Evolutionary conservation across 2,888 invertebrate genomes (phyloP), one percentile per base, ranked within the genome.

Genomic region (Tethea ocularis): DNA sequence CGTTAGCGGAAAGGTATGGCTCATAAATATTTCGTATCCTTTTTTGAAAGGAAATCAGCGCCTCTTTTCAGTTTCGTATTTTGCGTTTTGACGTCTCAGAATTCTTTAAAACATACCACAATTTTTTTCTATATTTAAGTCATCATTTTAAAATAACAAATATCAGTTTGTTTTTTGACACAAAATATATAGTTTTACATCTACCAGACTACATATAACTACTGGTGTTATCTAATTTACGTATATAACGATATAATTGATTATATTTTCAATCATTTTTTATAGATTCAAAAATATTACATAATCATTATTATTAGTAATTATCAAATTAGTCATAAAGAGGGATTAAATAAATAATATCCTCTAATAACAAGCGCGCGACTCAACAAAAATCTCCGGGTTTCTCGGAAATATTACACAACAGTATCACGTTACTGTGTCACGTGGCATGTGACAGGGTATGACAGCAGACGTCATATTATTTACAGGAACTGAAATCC

Each of bases 401-500:
- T 20, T 38, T 56, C 58, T 56, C 57, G 56, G 58, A 58, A 59
- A 61, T 57, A 58, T 57, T 55, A 57, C 57, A 41, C 62, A 57
- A 63, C 58, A 53, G 59, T 60, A 67, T 71, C 67, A 64, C 38
- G 61, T 59, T 60, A 63, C 60, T 38, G 53, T 36, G 38, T 68
- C 61, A 64, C 64, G 59, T 59, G 60, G 57, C 29, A 58, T 56
- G 56, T 57, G 63, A 59, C 62, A 54, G 57, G 60, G 59, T 63
- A 61, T 63, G 59, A 64, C 70, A 67, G 67, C 64, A 61, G 61
- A 67, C 66, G 61, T 61, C 62, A 57, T 63, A 63, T 68, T 67
- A n/a, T n/a, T n/a, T n/a, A 68, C 56, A n/a, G 13, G 36, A 29
- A 36, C 57, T 55, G 11, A 61, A 59, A 61, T 63, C 58, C 52